Base-by-base conservation (phyloP, 2,888 invertebrate species). In the Tetanocera ferruginea region DNA sequence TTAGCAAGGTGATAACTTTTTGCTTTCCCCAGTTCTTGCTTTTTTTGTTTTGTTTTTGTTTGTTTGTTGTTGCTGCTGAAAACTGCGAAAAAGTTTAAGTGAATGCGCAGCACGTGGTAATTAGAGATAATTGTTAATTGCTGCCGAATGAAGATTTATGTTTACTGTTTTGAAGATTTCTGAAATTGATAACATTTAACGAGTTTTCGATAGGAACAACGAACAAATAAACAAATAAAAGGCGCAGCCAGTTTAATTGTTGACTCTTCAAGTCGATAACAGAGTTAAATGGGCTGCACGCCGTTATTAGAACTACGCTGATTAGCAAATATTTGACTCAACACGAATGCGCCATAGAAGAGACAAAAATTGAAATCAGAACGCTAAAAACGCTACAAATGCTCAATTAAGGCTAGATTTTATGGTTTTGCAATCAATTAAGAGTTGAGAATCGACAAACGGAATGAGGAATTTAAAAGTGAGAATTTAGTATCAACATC, bases 51-150 rank as follows among this genome's bases (percentile, higher is more conserved):
- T 5, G 34, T 28, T 71, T 43, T 25, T 55, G n/a, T 28, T 19
- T 6, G 55, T 55, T 52, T 34, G 73, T 64, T 74, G 64, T n/a
- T 34, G 5, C 14, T 51, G 73, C 31, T 19, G 55, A 57, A 70
- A 76, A 69, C 60, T 28, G 77, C 57, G 73, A 23, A 69, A 67
- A 77, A 70, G 37, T 77, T 72, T 43, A 84, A 87, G 83, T 84
- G 81, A 82, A 81, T 81, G 83, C 81, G 31, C 60, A 75, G 84
- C 86, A 85, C 84, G 87, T 86, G 86, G 87, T 86, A 87, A 87
- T 87, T 87, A 86, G 85, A 85, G 87, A 88, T 88, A 87, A 87
- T 86, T 86, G 86, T 86, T 88, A 87, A 87, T 87, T 87, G 88
- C 83, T 81, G 85, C 85, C 85, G 85, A 88, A 87, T 87, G 85